Evolutionary conservation across 2,888 invertebrate species (phyloP), one percentile per base, ranked within the genome.

Genomic region (Notodromas monacha): DNA sequence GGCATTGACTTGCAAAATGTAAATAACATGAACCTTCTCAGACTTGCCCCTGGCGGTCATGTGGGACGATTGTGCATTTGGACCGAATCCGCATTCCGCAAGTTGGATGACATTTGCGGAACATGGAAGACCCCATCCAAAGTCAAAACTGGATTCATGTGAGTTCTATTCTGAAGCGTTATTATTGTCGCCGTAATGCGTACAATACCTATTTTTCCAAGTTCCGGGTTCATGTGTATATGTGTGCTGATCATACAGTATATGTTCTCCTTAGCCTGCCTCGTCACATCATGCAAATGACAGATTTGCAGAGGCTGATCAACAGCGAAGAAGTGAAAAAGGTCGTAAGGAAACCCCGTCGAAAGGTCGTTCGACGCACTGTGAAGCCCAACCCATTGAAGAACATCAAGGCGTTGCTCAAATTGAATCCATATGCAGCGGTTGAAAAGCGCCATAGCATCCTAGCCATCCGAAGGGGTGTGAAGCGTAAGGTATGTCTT

Each of bases 51-150:
- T 26, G 92, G 58, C 42, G 38, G 37, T 41, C 92, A 96, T 48
- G 72, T 96, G 32, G 96, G 96, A 28, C 67, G 96, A 35, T 89
- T 99, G 51, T 63, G 84, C 49, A 84, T 96, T 53, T 96, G 96
- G 96, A 99, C 96, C 8, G 74, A 92, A 52, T 73, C 77, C 3
- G 92, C 96, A 0, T 92, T 96, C 52, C 63, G 69, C 42, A 64
- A 70, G 44, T 60, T 99, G 35, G 89, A 96, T 46, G 61, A 65
- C 42, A 55, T 99, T 38, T 99, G 84, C 52, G 96, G 96, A 35
- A 84, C 81, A 34, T 89, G 79, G 79, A 70, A 67, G 49, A 62
- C 60, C 4, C 56, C 64, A 14, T 72, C 79, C 1, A 58, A 57
- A 41, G 57, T 63, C 40, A 79, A 79, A 61, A 57, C 51, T 35